Evolutionary conservation across 2,113 vertebrate species (phyloP), one percentile per base, ranked within the genome.

Genomic region (Gymnarchus niloticus): DNA sequence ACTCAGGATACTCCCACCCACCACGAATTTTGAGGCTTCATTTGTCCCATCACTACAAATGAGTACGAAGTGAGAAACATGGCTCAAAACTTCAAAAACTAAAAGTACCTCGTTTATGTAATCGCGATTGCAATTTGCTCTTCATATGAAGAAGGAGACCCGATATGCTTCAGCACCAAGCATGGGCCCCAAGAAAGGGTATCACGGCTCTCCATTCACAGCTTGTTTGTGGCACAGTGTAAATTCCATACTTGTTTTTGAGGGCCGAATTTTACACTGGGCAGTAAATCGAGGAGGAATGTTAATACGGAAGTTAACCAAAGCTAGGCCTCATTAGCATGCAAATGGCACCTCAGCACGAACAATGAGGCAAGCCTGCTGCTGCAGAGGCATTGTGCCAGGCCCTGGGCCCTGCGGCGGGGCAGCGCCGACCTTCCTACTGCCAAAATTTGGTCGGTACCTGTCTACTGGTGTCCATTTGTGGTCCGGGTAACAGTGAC

Each of bases 281-380:
- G 78, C 90, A 88, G 85, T 88, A 89, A 91, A 87, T 81, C 73
- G 88, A 89, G 83, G 78, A 82, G 85, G 87, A 89, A 87, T 88
- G 88, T 87, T 88, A 87, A 83, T 92, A 86, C 85, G 89, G 88
- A 89, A 86, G 3, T 41, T 85, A 91, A 87, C 78, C 88, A 88
- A 88, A 84, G 89, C 88, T 87, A 73, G 54, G 14, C 12, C 52
- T 87, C 85, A 80, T 87, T 88, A 86, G 56, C 87, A 73, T 25
- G 0, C 77, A 87, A 85, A 81, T 84, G 88, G 52, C 85, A 61
- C 80, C 82, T n/a, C 87, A 56, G 87, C 83, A 88, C 57, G 56
- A 89, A 88, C 78, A 86, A 88, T 89, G 87, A 87, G 56, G 37
- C 56, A 52, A 83, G 87, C 86, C 23, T 10, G 8, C 51, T 81